A percentile compares a stretch with the other conserved stretches of the same genome.
Evolutionary conservation across 2,888 invertebrate species (phyloP).

Genomic region (Thalpophila matura): DNA sequence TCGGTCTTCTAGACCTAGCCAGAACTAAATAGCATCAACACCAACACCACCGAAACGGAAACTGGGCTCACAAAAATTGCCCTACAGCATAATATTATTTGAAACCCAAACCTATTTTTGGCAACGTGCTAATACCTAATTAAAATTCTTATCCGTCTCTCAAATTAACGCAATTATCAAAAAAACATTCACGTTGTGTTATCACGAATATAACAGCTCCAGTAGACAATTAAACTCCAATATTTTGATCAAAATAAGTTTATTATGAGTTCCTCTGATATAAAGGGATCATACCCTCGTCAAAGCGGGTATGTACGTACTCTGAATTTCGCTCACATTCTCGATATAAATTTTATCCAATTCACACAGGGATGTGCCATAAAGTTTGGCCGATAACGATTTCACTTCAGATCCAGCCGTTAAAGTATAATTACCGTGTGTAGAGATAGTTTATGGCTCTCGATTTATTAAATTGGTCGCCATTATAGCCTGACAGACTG

Average conservation of each 20-base stretch:
- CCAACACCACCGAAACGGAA: neutral
- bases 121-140: neutral
- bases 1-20: too few relatives aligned
- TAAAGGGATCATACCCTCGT: slow-evolving; percentile 69
- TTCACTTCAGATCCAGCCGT: slow-evolving; percentile 53
- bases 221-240: slow-evolving; percentile 66
- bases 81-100: too few relatives aligned
- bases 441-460: slow-evolving; percentile 62
- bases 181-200: slow-evolving; percentile 43
- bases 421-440: slow-evolving; percentile 65
- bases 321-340: slow-evolving; percentile 63
- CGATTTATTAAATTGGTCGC: slow-evolving; percentile 54
- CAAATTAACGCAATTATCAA: slow-evolving; percentile 29
- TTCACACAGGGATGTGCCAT: slow-evolving; percentile 58
- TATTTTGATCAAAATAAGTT: slow-evolving; percentile 71
- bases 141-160: slow-evolving; percentile 19
- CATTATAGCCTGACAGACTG: slow-evolving; percentile 25
- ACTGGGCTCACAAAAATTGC: too few relatives aligned
- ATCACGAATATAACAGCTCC: slow-evolving; percentile 23
- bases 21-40: neutral
- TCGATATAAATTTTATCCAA: slow-evolving; percentile 67
- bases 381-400: slow-evolving; percentile 61
- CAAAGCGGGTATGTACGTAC: slow-evolving; percentile 48
- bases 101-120: slow-evolving; percentile 8
- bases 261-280: slow-evolving; percentile 72